A percentile compares a stretch with the other conserved stretches of the same genome.
Conservation (phyloP, 2,797 vertebrate genomes). For the Peromyscus aztecus region DNA sequence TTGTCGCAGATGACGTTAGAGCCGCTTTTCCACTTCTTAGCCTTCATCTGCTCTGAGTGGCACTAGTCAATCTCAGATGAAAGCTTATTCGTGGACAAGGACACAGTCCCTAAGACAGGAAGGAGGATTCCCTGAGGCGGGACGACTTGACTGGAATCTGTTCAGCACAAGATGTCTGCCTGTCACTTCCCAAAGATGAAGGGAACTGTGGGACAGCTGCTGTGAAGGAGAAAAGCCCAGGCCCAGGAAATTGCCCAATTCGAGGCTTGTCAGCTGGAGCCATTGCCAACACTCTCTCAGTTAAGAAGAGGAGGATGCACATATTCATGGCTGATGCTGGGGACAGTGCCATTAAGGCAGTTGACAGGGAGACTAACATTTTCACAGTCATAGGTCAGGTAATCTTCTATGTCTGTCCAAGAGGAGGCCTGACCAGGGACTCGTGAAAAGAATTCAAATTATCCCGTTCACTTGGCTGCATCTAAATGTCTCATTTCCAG, state of each 20-base stretch:
- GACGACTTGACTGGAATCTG: conserved; percentile 54
- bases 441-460: conserved; percentile 65
- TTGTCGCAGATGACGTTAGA: conserved; percentile 26
- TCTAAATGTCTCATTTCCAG: conserved; percentile 79
- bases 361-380: conserved; percentile 76
- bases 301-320: conserved; percentile 25
- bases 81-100: conserved; percentile 57
- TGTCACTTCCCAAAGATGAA: conserved; percentile 33
- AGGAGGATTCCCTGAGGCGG: neutral
- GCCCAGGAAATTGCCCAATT: conserved; percentile 55
- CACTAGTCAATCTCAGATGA: conserved; percentile 38
- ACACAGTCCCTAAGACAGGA: conserved; percentile 17
- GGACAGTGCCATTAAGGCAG: conserved; percentile 69
- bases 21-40: neutral
- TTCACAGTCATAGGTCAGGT: conserved; percentile 72
- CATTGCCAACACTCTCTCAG: conserved; percentile 58
- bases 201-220: neutral
- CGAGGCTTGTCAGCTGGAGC: conserved; percentile 35
- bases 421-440: conserved; percentile 73
- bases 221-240: conserved; percentile 34
- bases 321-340: conserved; percentile 63
- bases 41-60: conserved; percentile 10
- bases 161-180: conserved; percentile 57
- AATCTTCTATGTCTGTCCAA: conserved; percentile 66
- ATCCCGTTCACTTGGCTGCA: conserved; percentile 79